Evolutionary conservation across 2,888 invertebrate genomes (phyloP).

Genomic region (Sinotaia quadrata): DNA sequence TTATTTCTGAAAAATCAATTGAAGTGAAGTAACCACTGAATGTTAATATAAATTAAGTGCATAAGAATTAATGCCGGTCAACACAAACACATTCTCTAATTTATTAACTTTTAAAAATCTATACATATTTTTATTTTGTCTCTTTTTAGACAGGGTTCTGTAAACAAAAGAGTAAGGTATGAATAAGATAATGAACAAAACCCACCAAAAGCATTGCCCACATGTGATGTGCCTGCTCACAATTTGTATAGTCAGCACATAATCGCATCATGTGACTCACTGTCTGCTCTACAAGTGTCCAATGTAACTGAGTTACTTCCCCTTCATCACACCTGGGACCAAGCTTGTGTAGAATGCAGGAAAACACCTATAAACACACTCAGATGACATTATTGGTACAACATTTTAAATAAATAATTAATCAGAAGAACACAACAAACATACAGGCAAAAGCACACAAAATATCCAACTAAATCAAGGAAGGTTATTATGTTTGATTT

Average conservation of each 20-base stretch:
- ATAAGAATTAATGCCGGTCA: no score
- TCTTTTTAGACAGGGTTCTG: no score
- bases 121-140: no score
- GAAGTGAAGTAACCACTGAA: no score
- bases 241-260: slow-evolving; percentile 77
- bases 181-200: no score
- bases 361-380: slow-evolving; percentile 75
- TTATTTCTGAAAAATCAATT: no score
- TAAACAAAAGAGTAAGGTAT: no score
- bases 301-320: slow-evolving; percentile 75
- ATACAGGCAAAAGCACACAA: not conserved
- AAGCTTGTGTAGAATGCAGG: slow-evolving; percentile 77
- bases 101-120: no score
- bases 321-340: slow-evolving; percentile 42
- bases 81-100: no score
- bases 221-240: slow-evolving; percentile 74
- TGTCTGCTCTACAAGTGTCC: slow-evolving; percentile 78
- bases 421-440: not conserved
- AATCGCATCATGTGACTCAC: slow-evolving; percentile 79
- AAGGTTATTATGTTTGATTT: no score
- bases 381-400: not conserved
- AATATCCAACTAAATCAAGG: no score
- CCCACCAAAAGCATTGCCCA: slow-evolving; percentile 78
- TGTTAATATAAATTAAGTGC: no score
- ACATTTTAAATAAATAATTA: not conserved